Conservation (phyloP, 2,113 vertebrate genomes). For the Capreolus pygargus region DNA sequence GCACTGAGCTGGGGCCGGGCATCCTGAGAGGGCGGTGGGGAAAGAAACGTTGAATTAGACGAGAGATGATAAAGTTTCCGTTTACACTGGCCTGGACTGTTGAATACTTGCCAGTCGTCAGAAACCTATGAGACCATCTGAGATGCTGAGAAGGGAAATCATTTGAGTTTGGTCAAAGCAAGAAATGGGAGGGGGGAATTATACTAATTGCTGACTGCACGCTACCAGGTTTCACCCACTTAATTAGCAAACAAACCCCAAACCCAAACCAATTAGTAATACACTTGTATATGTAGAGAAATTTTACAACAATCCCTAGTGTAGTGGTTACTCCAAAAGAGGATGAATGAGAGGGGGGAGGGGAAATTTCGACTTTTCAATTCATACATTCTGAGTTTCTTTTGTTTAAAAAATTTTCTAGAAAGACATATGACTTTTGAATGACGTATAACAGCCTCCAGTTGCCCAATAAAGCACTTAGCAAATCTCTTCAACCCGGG, state of each 20-base stretch:
- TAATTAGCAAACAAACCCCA: neutral
- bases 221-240: neutral
- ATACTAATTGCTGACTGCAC: neutral
- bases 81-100: neutral
- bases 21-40: neutral
- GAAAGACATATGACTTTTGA: neutral
- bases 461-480: neutral
- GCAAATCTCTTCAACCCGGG: neutral
- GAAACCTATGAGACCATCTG: neutral
- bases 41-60: slow-evolving; percentile 10
- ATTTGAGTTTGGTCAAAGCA: neutral
- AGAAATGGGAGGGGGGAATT: neutral
- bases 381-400: neutral
- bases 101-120: neutral
- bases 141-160: neutral
- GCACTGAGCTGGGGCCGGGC: neutral
- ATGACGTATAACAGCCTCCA: neutral
- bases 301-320: neutral
- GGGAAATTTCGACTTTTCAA: neutral
- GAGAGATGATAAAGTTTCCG: neutral
- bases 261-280: neutral
- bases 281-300: neutral
- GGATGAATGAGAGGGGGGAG: neutral
- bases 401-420: neutral
- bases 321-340: neutral